These are phyloP conservation scores for Yasuhikotakia modesta DNA, from an alignment of 2,797 vertebrate genomes.

Conservation along the genomic window DNA sequence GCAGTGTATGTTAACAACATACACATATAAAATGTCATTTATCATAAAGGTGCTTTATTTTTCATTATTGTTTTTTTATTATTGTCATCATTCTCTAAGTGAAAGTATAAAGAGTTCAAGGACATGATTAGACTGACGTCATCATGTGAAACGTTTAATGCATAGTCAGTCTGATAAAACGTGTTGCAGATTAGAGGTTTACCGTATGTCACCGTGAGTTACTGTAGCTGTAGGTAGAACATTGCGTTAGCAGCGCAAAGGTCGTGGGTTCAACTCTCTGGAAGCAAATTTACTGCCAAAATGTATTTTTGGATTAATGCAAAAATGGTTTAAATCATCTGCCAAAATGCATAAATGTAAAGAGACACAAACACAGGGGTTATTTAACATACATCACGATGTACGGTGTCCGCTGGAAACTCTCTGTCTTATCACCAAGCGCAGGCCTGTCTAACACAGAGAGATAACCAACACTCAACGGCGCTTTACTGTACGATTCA, in stretches of 20 bases:
- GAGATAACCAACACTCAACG: constrained; percentile 40
- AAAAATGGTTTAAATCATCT: no score
- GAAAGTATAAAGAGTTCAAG: no score
- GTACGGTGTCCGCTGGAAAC: neutral
- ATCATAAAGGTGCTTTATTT: neutral
- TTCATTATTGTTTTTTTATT: no score
- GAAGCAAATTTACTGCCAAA: no score
- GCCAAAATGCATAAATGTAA: no score
- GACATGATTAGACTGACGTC: neutral
- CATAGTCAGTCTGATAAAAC: neutral
- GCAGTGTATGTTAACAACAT: neutral
- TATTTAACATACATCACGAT: neutral
- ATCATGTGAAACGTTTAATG: neutral
- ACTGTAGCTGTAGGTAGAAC: no score
- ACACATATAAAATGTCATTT: neutral
- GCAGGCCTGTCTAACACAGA: constrained; percentile 36
- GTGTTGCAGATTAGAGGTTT: neutral
- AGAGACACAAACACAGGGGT: neutral
- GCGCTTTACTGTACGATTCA: constrained; percentile 5
- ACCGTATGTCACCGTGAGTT: neutral
- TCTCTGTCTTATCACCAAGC: constrained; percentile 16
- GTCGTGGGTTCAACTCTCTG: no score
- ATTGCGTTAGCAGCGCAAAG: no score
- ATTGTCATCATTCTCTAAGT: no score
- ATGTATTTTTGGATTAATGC: no score